Evolutionary conservation across 2,797 vertebrate genomes (phyloP), one percentile per base, ranked within the genome.

Genomic region (Alcedo atthis): DNA sequence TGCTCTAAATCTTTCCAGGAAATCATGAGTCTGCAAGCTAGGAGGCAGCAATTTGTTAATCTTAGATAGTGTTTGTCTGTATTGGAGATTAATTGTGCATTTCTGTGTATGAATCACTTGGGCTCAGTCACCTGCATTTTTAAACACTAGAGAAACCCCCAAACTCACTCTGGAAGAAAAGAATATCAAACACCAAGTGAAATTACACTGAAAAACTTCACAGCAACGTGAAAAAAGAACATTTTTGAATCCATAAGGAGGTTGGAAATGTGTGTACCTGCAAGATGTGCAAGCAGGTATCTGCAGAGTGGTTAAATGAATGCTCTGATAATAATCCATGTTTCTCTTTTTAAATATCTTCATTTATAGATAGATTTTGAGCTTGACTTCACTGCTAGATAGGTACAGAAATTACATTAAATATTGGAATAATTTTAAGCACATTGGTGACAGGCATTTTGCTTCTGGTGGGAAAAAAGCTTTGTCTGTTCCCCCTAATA

Each of bases 331-430:
- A 88, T 74, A 66, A 15, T 68, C 33, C 24, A 18, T 25, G 18
- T 30, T 70, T 19, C 42, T 81, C 37, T 40, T 68, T 87, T 75
- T 19, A 8, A 62, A 85, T 86, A 54, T 48, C 57, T 87, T 91
- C 12, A 92, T 92, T 95, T 93, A 94, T 85, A 95, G 93, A 69
- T 61, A 95, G 87, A 92, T 90, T 93, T 93, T 95, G 43, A 90
- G 68, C 91, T 95, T 94, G 91, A 43, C 32, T 81, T 89, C 63
- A 57, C 69, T n/a, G 57, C 37, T 70, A 46, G 46, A 42, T 51
- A 80, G 49, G 46, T 74, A 77, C 85, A 62, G 51, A 85, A 89
- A 91, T 82, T 86, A 69, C 20, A 93, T 14, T 57, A 51, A 74
- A 18, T 20, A 8, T 37, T 68, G 5, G 45, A 87, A 63, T 83